Evolutionary conservation across 2,113 vertebrate species (phyloP), one percentile per base, ranked within the genome.

Genomic region (Daubentonia madagascariensis): DNA sequence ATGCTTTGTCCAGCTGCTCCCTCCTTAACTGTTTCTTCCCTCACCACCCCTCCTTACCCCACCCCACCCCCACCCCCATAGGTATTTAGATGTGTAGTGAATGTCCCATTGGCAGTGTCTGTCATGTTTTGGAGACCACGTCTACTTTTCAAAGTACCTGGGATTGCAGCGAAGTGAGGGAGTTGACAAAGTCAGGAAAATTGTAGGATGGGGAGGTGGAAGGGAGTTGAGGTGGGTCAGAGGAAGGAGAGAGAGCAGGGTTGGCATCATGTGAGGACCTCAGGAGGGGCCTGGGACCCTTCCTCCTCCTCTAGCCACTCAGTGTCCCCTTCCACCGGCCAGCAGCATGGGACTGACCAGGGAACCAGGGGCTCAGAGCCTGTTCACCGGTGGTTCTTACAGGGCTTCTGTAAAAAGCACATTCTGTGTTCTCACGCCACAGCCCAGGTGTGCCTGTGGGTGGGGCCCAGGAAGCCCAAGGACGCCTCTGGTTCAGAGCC

Each of bases 391-490:
- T 23, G 18, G 13, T 48, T 61, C n/a, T 45, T 25, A 6, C 0
- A 0, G 48, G 78, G 9, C 67, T 40, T 91, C 2, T 12, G 16
- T 89, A 18, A 30, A n/a, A 91, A 48, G 12, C 20, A n/a, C 4
- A 14, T 50, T 13, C 35, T 0, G 11, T 35, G 2, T 37, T 28
- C 37, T 70, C 0, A 1, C 23, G 57, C 10, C 3, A 1, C 65
- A 61, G 65, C 11, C 54, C 45, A 65, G 48, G 63, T 54, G 63
- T 54, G 22, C 35, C 25, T n/a, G 14, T 14, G 40, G 32, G n/a
- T 32, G 2, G 37, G 50, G 37, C 18, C 23, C 12, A 2, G 57
- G 61, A 25, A n/a, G 32, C 65, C 30, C n/a, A 4, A 25, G 67
- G 43, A 13, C 16, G 1, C 8, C 37, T 85, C 45, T 23, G 6